Base-by-base conservation (phyloP, 2,113 vertebrate species). In the Gobio gobio region DNA sequence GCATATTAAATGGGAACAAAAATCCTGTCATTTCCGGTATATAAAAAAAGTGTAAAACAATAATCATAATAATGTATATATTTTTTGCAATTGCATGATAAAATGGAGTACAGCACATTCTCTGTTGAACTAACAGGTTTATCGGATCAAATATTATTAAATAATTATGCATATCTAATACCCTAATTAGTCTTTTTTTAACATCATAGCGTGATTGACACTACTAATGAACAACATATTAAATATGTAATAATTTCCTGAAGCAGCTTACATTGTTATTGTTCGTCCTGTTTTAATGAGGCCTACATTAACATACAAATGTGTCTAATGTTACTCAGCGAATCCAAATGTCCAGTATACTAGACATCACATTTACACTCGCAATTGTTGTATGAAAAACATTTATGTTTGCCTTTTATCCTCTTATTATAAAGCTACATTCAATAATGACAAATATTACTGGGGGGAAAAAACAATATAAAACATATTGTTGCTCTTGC, bases 191-290 rank as follows among this genome's bases (percentile, higher is more conserved):
- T 68, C 2, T 36, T 73, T 24, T 43, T 74, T 68, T 36, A 8
- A 8, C 7, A 47, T 74, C 49, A n/a, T 26, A 49, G 43, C 1
- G 13, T 16, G 43, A 49, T 3, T 74, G 72, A 47, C 43, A 74
- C 12, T 14, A 1, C 12, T 16, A 5, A 49, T 49, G 43, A 74
- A 49, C 43, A 49, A 49, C 72, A 74, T 49, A 74, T 74, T 49
- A 74, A 74, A 49, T 74, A 47, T 49, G 43, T 16, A 74, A 45
- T 47, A 74, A 74, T 74, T 24, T 26, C 43, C 72, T 24, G 72
- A 6, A 49, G 72, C 72, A 72, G 20, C 68, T n/a, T 72, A 26
- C 43, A 24, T 47, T 73, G 70, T 73, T 47, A 24, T 24, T 45
- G 40, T 45, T 72, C n/a, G 22, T n/a, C 5, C 12, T 47, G 1